These are phyloP conservation scores for Eclectus roratus DNA, from an alignment of 2,113 vertebrate species.

Conservation along the genomic window DNA sequence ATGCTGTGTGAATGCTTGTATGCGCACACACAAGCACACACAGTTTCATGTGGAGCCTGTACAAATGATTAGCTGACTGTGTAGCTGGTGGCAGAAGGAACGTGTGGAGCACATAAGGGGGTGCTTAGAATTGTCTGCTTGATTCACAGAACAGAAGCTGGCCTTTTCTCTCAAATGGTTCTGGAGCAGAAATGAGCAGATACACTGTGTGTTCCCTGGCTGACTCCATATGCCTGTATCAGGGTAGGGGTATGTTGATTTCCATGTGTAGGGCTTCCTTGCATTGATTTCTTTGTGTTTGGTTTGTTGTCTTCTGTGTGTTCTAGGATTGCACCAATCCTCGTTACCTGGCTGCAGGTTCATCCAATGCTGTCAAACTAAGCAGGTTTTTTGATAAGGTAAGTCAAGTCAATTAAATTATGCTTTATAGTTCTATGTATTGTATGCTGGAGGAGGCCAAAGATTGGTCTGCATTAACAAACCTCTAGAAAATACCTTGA, in stretches of 20 bases:
- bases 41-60: neutral
- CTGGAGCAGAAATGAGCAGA: neutral
- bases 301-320: neutral
- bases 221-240: neutral
- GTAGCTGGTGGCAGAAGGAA: neutral
- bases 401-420: slow-evolving; percentile 39
- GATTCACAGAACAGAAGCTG: neutral
- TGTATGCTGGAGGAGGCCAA: neutral
- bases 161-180: neutral
- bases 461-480: neutral
- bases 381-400: slow-evolving; percentile 99
- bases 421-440: neutral
- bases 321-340: slow-evolving; percentile 93
- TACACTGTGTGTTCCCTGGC: neutral
- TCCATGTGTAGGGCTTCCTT: neutral
- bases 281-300: neutral
- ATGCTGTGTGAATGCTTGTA: neutral
- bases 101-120: fast-evolving
- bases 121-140: neutral
- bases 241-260: neutral
- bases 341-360: slow-evolving; percentile 91
- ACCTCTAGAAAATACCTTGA: neutral
- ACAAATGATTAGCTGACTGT: neutral
- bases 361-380: slow-evolving; percentile 95
- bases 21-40: neutral